These are phyloP conservation scores for Crocodylus rhombifer DNA, from an alignment of 2,797 vertebrate species.

Conservation along the genomic window DNA sequence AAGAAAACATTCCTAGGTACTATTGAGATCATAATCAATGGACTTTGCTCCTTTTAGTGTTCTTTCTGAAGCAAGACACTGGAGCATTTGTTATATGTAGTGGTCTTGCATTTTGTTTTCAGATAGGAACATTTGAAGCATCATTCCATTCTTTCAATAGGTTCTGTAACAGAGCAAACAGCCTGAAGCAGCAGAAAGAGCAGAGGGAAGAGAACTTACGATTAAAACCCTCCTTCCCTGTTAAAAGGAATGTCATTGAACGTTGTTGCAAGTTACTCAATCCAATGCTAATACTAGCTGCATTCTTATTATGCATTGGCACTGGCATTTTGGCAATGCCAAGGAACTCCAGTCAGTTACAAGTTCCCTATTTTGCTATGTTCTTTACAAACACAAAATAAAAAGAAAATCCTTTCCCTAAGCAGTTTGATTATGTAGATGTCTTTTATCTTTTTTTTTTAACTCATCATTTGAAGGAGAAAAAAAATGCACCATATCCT, in stretches of 20 bases:
- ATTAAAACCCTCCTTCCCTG: not conserved
- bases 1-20: not conserved
- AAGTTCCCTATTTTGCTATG: not conserved
- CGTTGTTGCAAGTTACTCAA: not conserved
- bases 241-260: not conserved
- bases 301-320: not conserved
- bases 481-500: not conserved
- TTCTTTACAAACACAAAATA: not conserved
- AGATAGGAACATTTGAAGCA: not conserved
- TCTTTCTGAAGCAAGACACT: not conserved
- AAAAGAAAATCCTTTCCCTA: not conserved
- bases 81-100: not conserved
- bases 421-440: not conserved
- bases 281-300: not conserved
- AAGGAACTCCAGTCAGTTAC: not conserved
- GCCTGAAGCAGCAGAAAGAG: not conserved
- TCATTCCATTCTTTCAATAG: not conserved
- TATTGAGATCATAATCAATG: not conserved
- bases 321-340: not conserved
- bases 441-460: not conserved
- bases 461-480: not conserved
- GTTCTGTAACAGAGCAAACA: not conserved
- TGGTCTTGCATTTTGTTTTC: not conserved
- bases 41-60: not conserved
- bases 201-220: not conserved